Percentiles rank a stretch among this genome's conserved stretches.
phyloP scores from a whole-genome alignment of 2,113 vertebrate species.

The Climacteris rufus region DNA sequence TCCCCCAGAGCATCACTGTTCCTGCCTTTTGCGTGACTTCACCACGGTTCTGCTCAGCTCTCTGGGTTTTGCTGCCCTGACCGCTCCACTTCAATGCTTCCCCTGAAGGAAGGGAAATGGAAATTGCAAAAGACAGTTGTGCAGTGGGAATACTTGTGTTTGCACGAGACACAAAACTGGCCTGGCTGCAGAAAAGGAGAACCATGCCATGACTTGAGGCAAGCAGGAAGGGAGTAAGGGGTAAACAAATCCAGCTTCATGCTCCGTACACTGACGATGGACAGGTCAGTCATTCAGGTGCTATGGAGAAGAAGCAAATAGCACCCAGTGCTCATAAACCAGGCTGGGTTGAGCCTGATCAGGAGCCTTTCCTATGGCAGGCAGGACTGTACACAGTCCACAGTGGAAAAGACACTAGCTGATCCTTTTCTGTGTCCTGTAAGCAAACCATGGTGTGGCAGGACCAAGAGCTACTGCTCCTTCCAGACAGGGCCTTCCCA shows the following conservation, averaged over 20 bases:
- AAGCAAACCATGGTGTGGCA: background rate
- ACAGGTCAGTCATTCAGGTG: background rate
- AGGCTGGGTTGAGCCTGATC: background rate
- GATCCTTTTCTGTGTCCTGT: background rate
- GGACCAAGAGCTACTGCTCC: background rate
- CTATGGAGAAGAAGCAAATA: background rate
- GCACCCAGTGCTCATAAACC: background rate
- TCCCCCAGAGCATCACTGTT: background rate
- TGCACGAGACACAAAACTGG: background rate
- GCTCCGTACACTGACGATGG: rapidly evolving
- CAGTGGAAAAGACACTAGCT: background rate
- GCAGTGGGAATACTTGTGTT: background rate
- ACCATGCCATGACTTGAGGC: background rate
- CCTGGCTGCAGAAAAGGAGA: background rate
- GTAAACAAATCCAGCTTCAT: background rate
- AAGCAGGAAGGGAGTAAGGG: background rate
- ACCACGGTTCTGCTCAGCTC: background rate
- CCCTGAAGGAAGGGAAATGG: background rate
- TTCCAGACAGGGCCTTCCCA: background rate
- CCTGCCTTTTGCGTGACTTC: background rate
- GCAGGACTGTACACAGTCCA: background rate
- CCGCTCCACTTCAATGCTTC: background rate
- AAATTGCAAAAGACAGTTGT: background rate
- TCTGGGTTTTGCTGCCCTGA: background rate
- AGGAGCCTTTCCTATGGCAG: background rate